These are phyloP conservation scores for Danio rerio DNA, from an alignment of 2,113 vertebrate genomes.

Conservation along the genomic window GRCz12tu NC_133193.1:49379501-49380000, in stretches of 20 bases:
- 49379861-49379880: slow-evolving; percentile 72
- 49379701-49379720: slow-evolving; percentile 77
- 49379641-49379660: slow-evolving; percentile 74
- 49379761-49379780: slow-evolving; percentile 71
- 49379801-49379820: slow-evolving; percentile 72
- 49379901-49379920: slow-evolving; percentile 77
- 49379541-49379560: slow-evolving; percentile 69
- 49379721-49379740: slow-evolving; percentile 71
- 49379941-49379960: neutral
- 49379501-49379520: slow-evolving; percentile 70
- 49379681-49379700: slow-evolving; percentile 79
- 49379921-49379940: slow-evolving; percentile 27
- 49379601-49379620: slow-evolving; percentile 70
- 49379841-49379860: slow-evolving; percentile 75
- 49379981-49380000: neutral
- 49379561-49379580: slow-evolving; percentile 70
- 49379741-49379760: slow-evolving; percentile 71
- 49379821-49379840: slow-evolving; percentile 75
- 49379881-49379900: slow-evolving; percentile 80
- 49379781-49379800: slow-evolving; percentile 70
- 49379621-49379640: slow-evolving; percentile 72
- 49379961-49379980: neutral
- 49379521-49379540: slow-evolving; percentile 68
- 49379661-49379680: slow-evolving; percentile 70
- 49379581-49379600: slow-evolving; percentile 74